phyloP scores from a whole-genome alignment of 2,888 invertebrate genomes.

The Acleris literana region DNA sequence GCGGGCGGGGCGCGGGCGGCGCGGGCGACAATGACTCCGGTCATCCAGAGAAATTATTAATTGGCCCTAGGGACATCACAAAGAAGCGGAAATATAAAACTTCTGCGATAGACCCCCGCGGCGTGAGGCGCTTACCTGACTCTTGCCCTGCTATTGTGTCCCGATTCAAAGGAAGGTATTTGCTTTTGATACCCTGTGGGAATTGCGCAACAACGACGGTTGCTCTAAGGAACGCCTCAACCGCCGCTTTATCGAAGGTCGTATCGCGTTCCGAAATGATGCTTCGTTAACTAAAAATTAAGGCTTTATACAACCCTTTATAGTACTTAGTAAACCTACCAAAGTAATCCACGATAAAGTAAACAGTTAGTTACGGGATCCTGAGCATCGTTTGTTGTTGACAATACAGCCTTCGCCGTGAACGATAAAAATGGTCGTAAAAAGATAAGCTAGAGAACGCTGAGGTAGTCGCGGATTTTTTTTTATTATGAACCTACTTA shows the following conservation, averaged over 20 bases:
- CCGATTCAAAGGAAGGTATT: constrained; percentile 75
- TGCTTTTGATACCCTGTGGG: constrained; percentile 77
- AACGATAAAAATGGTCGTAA: constrained; percentile 44
- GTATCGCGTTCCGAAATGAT: constrained; percentile 58
- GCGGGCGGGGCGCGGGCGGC: constrained; percentile 51
- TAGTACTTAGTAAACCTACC: constrained; percentile 48
- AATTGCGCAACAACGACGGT: constrained; percentile 72
- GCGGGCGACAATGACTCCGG: constrained; percentile 76
- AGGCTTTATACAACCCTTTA: constrained; percentile 66
- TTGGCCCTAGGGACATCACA: constrained; percentile 73
- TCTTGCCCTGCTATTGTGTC: constrained; percentile 80
- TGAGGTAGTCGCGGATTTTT: constrained; percentile 24
- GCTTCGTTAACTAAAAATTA: constrained; percentile 55
- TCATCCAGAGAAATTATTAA: constrained; percentile 83
- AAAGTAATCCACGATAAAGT: constrained; percentile 58
- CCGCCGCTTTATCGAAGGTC: constrained; percentile 56
- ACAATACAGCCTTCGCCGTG: constrained; percentile 45
- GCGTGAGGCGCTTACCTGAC: constrained; percentile 80
- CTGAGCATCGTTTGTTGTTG: constrained; percentile 46
- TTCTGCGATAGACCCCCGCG: constrained; percentile 75
- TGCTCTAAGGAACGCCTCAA: constrained; percentile 60
- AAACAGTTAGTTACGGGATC: constrained; percentile 52
- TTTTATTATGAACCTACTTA: constrained; percentile 10
- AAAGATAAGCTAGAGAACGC: constrained; percentile 42
- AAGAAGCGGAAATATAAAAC: constrained; percentile 84